phyloP scores from a whole-genome alignment of 2,113 vertebrate genomes.

The Natator depressus region DNA sequence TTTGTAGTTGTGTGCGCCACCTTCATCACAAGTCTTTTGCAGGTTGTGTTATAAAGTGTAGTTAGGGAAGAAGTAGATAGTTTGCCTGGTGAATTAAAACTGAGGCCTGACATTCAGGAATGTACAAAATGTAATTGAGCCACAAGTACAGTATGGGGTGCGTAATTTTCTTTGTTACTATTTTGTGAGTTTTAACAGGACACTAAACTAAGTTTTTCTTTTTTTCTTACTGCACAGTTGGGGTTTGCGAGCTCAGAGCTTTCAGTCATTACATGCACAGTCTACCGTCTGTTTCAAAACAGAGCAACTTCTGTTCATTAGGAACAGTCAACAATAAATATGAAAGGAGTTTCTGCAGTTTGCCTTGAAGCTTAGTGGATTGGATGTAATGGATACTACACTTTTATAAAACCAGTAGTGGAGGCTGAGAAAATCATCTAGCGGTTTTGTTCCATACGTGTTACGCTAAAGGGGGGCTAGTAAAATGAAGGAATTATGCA shows the following conservation, averaged over 20 bases:
- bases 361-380: conserved; percentile 72
- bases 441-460: conserved; percentile 62
- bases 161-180: conserved; percentile 32
- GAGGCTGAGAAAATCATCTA: conserved; percentile 30
- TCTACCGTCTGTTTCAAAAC: conserved; percentile 78
- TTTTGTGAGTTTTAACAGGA: conserved; percentile 47
- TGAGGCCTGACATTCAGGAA: not conserved
- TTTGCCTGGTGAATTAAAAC: not conserved
- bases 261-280: conserved; percentile 73
- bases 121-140: not conserved
- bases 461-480: conserved; percentile 32
- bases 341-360: conserved; percentile 67
- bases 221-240: conserved; percentile 41
- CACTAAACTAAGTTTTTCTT: conserved; percentile 57
- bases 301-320: conserved; percentile 78
- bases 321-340: conserved; percentile 76
- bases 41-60: not conserved
- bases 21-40: not conserved
- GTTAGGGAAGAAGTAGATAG: not conserved
- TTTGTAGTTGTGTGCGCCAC: not conserved
- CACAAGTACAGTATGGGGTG: not conserved
- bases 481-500: conserved; percentile 18
- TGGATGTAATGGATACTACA: conserved; percentile 42
- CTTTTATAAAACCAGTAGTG: conserved; percentile 36
- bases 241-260: conserved; percentile 59